Percentiles rank a stretch among this genome's conserved stretches.
These are phyloP conservation scores for Ictalurus furcatus DNA, from an alignment of 2,113 vertebrate species.

Conservation along the genomic window DNA sequence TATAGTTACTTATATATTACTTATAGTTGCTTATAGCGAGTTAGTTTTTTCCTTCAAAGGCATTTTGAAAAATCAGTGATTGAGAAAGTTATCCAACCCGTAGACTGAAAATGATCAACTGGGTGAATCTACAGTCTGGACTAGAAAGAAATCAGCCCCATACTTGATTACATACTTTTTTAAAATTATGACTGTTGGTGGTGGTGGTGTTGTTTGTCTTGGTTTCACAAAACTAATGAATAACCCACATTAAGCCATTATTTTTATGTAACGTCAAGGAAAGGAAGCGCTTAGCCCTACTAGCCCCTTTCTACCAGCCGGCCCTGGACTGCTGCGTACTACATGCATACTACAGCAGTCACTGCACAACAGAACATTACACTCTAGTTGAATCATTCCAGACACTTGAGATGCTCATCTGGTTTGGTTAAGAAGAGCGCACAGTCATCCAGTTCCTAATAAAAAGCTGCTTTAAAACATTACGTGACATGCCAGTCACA, in stretches of 20 bases:
- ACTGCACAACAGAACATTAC: conserved; percentile 14
- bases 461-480: conserved; percentile 2
- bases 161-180: not conserved
- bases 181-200: not conserved
- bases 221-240: not conserved
- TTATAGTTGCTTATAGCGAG: too few species aligned
- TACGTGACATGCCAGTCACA: conserved; percentile 5
- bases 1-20: too few species aligned
- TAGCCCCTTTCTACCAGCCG: not conserved
- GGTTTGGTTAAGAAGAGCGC: not conserved
- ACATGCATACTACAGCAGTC: not conserved
- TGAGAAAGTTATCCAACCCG: not conserved
- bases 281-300: not conserved
- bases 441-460: not conserved
- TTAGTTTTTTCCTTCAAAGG: not conserved
- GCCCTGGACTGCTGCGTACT: not conserved
- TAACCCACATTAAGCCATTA: not conserved
- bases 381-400: not conserved
- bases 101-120: not conserved
- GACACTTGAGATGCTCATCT: not conserved
- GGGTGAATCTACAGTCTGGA: not conserved
- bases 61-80: not conserved
- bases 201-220: not conserved
- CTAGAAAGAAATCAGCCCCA: not conserved
- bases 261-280: not conserved